A percentile compares a stretch with the other conserved stretches of the same genome.
Conservation (phyloP, 2,888 invertebrate genomes). For the Psococerastis gibbosa region DNA sequence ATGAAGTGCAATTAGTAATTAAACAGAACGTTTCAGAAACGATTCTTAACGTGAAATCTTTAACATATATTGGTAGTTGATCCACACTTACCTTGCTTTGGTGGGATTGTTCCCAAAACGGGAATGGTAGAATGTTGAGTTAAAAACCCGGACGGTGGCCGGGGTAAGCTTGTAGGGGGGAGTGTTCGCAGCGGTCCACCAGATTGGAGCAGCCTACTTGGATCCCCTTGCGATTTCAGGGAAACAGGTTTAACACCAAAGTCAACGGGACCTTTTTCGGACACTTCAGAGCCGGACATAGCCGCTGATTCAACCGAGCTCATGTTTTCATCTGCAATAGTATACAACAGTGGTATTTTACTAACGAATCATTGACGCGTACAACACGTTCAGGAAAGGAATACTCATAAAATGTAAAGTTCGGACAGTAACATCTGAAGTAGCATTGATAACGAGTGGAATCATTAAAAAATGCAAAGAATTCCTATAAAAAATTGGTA, state of each 20-base stretch:
- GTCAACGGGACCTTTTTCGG: conserved; percentile 5
- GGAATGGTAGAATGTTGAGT: background rate
- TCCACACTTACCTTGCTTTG: conserved; percentile 5
- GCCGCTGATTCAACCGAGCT: conserved; percentile 7
- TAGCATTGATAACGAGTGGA: too few relatives aligned
- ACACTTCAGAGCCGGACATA: conserved; percentile 7
- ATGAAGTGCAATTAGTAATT: too few relatives aligned
- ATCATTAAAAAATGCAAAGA: too few relatives aligned
- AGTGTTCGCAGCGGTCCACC: background rate
- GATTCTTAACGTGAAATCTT: too few relatives aligned
- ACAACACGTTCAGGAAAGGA: too few relatives aligned
- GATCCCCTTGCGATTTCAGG: conserved; percentile 1
- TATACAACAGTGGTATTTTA: too few relatives aligned
- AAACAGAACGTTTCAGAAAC: too few relatives aligned
- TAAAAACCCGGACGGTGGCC: background rate
- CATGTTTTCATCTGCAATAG: conserved; percentile 2
- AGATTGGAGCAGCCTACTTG: background rate
- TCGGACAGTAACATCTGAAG: too few relatives aligned
- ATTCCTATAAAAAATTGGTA: too few relatives aligned
- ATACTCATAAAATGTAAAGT: too few relatives aligned
- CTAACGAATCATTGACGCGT: too few relatives aligned
- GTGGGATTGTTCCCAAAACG: background rate
- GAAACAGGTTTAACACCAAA: conserved; percentile 7
- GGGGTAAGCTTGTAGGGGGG: background rate
- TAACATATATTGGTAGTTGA: too few relatives aligned